Evolutionary conservation across 1,140 invertebrate species (phyloP).

Genomic region (Aphelinus atriplicis): DNA sequence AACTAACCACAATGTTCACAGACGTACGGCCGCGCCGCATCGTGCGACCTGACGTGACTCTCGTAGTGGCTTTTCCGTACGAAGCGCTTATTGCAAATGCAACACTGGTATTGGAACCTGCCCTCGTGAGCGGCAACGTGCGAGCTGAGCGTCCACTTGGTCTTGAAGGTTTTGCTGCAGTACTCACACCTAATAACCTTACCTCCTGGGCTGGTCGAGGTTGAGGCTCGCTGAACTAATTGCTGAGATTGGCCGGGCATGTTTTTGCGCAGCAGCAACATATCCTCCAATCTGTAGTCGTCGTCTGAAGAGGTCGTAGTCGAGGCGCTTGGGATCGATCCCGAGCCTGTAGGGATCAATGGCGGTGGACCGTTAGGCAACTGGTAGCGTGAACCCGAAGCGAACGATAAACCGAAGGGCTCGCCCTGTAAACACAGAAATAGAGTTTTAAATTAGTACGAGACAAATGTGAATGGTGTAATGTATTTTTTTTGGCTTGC

Average conservation of each 20-base stretch:
- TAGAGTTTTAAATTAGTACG: too few species aligned
- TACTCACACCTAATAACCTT: conserved; percentile 60
- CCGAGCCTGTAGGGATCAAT: not conserved
- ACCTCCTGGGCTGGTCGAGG: not conserved
- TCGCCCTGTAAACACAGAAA: conserved; percentile 8
- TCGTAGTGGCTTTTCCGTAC: conserved; percentile 64
- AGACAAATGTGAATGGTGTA: too few species aligned
- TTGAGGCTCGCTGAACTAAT: not conserved
- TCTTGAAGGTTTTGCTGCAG: conserved; percentile 64
- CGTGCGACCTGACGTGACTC: conserved; percentile 61
- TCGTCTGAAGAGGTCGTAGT: conserved; percentile 41
- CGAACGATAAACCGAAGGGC: conserved; percentile 21
- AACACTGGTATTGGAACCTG: conserved; percentile 61
- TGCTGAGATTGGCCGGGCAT: not conserved
- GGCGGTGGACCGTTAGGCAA: conserved; percentile 4
- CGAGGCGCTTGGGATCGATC: not conserved
- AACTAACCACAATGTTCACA: conserved; percentile 59
- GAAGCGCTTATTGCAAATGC: conserved; percentile 63
- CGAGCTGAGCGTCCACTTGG: conserved; percentile 63
- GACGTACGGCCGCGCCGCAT: conserved; percentile 60
- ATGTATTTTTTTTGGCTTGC: too few species aligned
- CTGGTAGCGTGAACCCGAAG: conserved; percentile 31
- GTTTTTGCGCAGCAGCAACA: conserved; percentile 54
- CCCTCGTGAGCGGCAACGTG: conserved; percentile 64
- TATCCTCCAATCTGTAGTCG: conserved; percentile 60